Evolutionary conservation across 2,113 vertebrate species (phyloP).

Genomic region (Malaclemys terrapin): DNA sequence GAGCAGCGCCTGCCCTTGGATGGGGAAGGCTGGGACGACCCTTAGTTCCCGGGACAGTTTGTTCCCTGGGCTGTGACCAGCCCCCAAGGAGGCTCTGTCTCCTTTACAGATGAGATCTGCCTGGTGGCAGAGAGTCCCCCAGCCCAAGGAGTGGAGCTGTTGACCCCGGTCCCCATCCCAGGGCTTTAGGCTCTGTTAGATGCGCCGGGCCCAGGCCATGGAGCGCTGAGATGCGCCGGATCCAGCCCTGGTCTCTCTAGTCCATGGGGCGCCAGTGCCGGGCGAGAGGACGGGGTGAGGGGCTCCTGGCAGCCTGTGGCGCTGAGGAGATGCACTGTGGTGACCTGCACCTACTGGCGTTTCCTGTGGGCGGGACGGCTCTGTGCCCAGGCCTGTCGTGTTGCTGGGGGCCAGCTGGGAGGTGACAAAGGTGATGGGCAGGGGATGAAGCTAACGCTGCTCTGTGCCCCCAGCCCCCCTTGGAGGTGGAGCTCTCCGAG

Average conservation of each 20-base stretch:
- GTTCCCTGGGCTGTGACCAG: background rate
- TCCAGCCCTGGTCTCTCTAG: too few species aligned
- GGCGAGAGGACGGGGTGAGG: too few species aligned
- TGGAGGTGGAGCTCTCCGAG: conserved; percentile 86
- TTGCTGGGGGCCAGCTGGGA: background rate
- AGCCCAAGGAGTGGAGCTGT: background rate
- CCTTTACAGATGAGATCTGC: background rate
- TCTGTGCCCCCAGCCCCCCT: conserved; percentile 75
- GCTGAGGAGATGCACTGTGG: too few species aligned
- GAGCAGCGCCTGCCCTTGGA: background rate
- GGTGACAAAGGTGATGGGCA: background rate
- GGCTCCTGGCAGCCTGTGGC: too few species aligned
- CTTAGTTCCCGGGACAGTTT: background rate
- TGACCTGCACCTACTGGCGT: too few species aligned
- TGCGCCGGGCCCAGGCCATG: too few species aligned
- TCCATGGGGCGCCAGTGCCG: too few species aligned
- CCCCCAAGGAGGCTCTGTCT: background rate
- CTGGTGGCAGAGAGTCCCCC: background rate
- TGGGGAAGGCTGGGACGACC: background rate
- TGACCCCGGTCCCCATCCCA: background rate
- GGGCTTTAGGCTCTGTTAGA: too few species aligned
- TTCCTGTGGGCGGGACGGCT: background rate
- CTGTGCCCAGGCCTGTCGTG: fast-evolving
- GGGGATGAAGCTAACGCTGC: background rate
- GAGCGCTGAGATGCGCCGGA: fast-evolving